These are phyloP conservation scores for Halocynthia aurantium DNA, from an alignment of 23 tunicate genomes.

Conservation along the genomic window DNA sequence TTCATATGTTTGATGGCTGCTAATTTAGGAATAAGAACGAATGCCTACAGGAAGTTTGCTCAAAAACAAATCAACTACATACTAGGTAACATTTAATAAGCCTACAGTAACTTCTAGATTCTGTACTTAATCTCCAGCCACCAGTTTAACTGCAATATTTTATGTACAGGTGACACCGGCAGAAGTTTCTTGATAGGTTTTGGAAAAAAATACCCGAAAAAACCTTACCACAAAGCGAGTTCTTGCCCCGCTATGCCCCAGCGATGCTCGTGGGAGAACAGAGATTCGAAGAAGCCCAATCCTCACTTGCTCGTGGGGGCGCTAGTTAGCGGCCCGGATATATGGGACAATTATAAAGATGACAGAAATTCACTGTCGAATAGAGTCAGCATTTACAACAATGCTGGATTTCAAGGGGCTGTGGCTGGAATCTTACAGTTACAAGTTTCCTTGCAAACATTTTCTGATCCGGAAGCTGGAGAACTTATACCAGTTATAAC, in stretches of 20 bases:
- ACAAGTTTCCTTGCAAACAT: slow-evolving; percentile 81
- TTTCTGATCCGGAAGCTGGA: slow-evolving; percentile 88
- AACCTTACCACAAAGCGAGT: slow-evolving; percentile 88
- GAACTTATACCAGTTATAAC: slow-evolving; percentile 55
- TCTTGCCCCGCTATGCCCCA: slow-evolving; percentile 82
- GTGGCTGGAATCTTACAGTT: slow-evolving; percentile 86
- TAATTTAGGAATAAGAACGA: slow-evolving; percentile 44
- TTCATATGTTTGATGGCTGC: slow-evolving; percentile 77
- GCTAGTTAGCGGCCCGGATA: slow-evolving; percentile 84
- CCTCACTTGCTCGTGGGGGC: slow-evolving; percentile 90
- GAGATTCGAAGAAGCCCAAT: slow-evolving; percentile 43
- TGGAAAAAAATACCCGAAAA: slow-evolving; percentile 75
- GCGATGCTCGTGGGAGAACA: slow-evolving; percentile 63
- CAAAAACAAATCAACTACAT: slow-evolving; percentile 77
- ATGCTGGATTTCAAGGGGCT: slow-evolving; percentile 78
- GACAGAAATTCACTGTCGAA: slow-evolving; percentile 31
- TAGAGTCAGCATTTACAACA: slow-evolving; percentile 61
- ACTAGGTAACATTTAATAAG: slow-evolving; percentile 37
- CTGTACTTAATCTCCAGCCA: too few species aligned
- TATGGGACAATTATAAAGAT: slow-evolving; percentile 69
- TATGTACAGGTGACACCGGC: slow-evolving; percentile 69
- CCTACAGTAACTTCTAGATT: background rate
- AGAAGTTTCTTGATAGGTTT: slow-evolving; percentile 88
- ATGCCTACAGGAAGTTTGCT: slow-evolving; percentile 53
- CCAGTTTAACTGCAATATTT: background rate